Evolutionary conservation across 2,797 vertebrate genomes (phyloP), one percentile per base, ranked within the genome.

Genomic region (Lacerta viridis): DNA sequence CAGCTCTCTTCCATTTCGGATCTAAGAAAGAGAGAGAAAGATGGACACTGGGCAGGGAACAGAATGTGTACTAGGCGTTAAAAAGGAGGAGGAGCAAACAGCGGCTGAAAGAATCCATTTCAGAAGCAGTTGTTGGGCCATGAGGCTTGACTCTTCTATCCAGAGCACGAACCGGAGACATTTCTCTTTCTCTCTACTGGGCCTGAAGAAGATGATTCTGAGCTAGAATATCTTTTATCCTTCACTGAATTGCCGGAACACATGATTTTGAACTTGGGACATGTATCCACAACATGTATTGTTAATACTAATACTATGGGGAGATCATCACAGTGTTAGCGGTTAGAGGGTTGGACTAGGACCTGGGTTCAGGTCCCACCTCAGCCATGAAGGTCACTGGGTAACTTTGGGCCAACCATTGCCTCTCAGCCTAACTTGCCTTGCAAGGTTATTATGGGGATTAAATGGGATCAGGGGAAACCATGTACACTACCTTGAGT

Each of bases 1-100:
- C 25, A 41, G 7, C 7, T 68, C 27, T 83, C 66, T 72, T 83
- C 80, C 88, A 89, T 86, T 77, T 71, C 36, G 27, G 84, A 86
- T 43, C 88, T 85, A 23, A 59, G 66, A 27, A 29, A 43, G 33
- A 36, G 66, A 25, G 15, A 64, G 13, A 1, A 61, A 25, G 46
- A 29, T 59, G 25, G 61, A 29, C 59, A 7, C 23, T 55, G 23
- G 15, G 11, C 27, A 20, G 8, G 27, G 55, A 64, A 36, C 8
- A 5, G 27, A 83, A 61, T 77, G n/a, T 7, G 50, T 13, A 50
- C 59, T 55, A n/a, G n/a, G 41, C 46, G 27, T 3, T 41, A 25
- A 64, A 66, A 25, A n/a, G 13, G 2, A 2, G 25, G 2, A 5
- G 61, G 2, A 41, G 61, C 27, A 72, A 11, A n/a, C 13, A 9